A percentile compares a stretch with the other conserved stretches of the same genome.
Conservation (phyloP, 2,113 vertebrate genomes). For the Centropus unirufus region DNA sequence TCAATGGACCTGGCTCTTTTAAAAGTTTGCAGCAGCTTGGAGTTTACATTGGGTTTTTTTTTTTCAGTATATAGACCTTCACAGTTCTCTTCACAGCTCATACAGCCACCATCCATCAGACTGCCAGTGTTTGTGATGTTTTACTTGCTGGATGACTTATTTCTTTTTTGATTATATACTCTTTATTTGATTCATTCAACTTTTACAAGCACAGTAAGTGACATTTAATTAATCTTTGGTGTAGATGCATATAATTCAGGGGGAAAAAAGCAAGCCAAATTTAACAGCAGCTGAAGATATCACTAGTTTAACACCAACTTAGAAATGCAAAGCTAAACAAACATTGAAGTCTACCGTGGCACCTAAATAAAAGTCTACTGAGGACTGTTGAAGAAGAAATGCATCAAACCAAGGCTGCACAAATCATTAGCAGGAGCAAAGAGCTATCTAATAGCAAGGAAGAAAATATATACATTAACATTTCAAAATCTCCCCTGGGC, state of each 20-base stretch:
- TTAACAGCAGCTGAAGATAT: neutral
- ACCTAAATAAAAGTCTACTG: neutral
- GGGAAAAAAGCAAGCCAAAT: neutral
- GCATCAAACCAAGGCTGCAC: neutral
- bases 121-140: neutral
- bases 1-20: neutral
- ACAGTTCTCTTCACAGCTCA: neutral
- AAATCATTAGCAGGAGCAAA: neutral
- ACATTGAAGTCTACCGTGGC: neutral
- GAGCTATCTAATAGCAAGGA: neutral
- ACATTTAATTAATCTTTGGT: neutral
- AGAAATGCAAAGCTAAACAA: slow-evolving; percentile 6
- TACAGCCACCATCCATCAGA: neutral
- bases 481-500: slow-evolving; percentile 27
- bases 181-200: neutral
- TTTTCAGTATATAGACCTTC: neutral
- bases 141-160: neutral
- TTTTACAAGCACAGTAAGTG: neutral
- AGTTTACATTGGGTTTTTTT: neutral
- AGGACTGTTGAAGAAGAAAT: neutral
- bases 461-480: neutral
- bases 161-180: neutral
- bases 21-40: neutral
- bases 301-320: neutral
- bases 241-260: neutral